Evolutionary conservation across 2,113 vertebrate genomes (phyloP), one percentile per base, ranked within the genome.

Genomic region (Scomber scombrus): DNA sequence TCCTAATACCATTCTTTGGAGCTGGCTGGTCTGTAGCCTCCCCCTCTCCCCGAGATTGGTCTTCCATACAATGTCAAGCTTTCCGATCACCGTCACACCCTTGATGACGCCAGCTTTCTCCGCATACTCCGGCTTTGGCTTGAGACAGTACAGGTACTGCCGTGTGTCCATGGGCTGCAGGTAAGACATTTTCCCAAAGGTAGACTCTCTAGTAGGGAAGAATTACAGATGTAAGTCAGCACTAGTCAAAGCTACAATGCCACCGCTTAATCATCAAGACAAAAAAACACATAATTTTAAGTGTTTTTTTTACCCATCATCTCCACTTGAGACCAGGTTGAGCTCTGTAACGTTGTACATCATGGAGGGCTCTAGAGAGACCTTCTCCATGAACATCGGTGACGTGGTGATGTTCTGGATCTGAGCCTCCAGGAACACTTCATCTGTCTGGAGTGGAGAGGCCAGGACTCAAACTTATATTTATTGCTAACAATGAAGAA

Each of bases 301-400:
- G 54, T 58, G 31, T 69, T 74, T 26, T 26, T 26, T 85, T 91
- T 95, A 99, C 98, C 97, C 95, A 21, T 95, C 84, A n/a, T 95
- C 95, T 77, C 62, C 88, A 34, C 73, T 74, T 3, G 57, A 63
- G 84, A 98, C 95, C 0, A 87, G 93, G 92, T 99, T 99, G 91
- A 99, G 95, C 94, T 99, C 98, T 18, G 96, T 95, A 68, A 99
- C 98, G 26, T 96, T 97, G 93, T 99, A 99, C 98, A 99, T 98
- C 84, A 99, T 95, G 51, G 98, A 99, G 0, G 98, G 98, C 57
- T 99, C 98, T 77, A 99, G 87, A 26, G 98, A 99, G 73, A 99
- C 98, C 89, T 98, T 99, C 95, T 99, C 98, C 98, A 99, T 99
- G 90, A 98, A 99, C 98, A 99, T 99, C 0, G 98, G 97, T 15